Percentiles rank a stretch among this genome's conserved stretches.
Conservation (phyloP, 2,113 vertebrate species). For the Peucedramus taeniatus region DNA sequence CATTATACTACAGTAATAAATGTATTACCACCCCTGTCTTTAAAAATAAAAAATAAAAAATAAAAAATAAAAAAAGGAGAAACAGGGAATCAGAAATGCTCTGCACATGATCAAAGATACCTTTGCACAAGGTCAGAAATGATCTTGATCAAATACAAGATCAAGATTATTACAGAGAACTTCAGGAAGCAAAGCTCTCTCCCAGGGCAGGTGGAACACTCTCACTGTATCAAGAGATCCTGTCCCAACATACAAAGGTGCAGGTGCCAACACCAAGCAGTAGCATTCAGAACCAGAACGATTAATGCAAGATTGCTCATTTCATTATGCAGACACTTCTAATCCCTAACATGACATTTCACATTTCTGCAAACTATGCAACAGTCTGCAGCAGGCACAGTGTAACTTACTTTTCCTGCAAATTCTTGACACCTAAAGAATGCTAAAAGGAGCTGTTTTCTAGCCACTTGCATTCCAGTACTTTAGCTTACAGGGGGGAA, state of each 20-base stretch:
- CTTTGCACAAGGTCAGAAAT: not conserved
- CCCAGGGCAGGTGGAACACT: not conserved
- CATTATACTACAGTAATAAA: not conserved
- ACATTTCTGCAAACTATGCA: not conserved
- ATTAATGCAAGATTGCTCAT: not conserved
- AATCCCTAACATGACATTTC: not conserved
- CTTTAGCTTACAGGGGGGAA: not conserved
- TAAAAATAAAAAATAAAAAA: not conserved
- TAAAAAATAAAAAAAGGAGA: not conserved
- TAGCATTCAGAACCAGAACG: not conserved
- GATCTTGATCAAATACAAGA: not conserved
- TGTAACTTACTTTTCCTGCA: not conserved
- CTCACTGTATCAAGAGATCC: not conserved
- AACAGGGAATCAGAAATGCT: not conserved
- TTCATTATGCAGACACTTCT: not conserved
- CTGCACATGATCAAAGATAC: not conserved
- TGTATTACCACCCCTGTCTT: not conserved
- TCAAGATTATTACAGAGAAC: not conserved
- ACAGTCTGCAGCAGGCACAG: not conserved
- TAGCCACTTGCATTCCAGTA: not conserved
- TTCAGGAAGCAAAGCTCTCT: not conserved
- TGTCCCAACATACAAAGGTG: not conserved
- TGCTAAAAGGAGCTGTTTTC: not conserved
- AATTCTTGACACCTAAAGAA: not conserved
- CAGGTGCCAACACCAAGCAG: not conserved